Conservation (phyloP, 35 echinoderm and acorn worm species). For the Acanthaster planci region DNA sequence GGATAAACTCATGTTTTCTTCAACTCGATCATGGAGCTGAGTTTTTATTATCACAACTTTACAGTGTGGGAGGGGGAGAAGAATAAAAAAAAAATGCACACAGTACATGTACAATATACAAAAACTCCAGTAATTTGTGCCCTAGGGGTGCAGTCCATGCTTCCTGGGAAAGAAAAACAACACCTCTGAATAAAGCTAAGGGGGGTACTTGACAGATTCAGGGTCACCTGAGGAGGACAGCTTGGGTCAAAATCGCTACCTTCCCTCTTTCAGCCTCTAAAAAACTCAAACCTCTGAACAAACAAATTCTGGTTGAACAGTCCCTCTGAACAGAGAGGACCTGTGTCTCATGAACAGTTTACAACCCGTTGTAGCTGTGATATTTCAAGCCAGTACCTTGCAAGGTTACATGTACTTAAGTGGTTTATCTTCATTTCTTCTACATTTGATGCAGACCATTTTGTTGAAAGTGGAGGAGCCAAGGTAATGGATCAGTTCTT, state of each 20-base stretch:
- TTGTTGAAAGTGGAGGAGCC: not conserved
- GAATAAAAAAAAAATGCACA: not conserved
- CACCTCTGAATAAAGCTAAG: constrained; percentile 9
- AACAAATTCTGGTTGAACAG: not conserved
- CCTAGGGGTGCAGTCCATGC: not conserved
- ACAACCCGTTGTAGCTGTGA: not conserved
- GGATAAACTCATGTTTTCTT: constrained; percentile 17
- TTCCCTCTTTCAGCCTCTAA: too few species aligned
- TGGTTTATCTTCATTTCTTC: not conserved
- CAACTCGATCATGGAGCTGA: not conserved
- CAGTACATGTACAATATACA: not conserved
- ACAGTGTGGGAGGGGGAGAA: not conserved
- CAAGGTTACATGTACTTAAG: not conserved
- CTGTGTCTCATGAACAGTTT: not conserved
- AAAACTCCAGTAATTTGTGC: constrained; percentile 7
- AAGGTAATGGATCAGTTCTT: constrained; percentile 8
- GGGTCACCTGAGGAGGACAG: not conserved
- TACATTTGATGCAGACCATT: not conserved
- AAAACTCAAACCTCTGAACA: not conserved
- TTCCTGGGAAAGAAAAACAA: constrained; percentile 17
- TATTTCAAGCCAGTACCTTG: not conserved
- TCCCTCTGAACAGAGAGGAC: not conserved
- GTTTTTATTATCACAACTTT: constrained; percentile 8
- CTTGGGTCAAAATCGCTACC: not conserved
- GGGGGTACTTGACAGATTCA: not conserved